Evolutionary conservation across 1,140 invertebrate genomes (phyloP), one percentile per base, ranked within the genome.

Genomic region (Nixonia krombeini): DNA sequence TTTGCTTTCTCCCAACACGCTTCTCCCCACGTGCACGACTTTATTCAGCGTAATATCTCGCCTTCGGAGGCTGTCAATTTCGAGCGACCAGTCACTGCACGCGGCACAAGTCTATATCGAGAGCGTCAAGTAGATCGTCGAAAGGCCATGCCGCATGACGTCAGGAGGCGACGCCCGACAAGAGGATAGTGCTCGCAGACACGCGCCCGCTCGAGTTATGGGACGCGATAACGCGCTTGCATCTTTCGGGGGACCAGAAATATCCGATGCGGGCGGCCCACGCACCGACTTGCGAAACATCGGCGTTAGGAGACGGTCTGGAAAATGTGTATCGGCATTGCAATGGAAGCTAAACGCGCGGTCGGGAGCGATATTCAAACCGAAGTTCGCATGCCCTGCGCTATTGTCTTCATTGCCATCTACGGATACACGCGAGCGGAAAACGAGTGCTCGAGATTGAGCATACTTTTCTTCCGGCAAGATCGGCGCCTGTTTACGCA

Each of bases 1-100:
- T 38, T 31, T 44, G 25, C 47, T 55, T 45, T 37, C 25, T 16
- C 26, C 28, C n/a, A 3, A 6, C 21, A 3, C 21, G 2, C 9
- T 18, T 18, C 28, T 33, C 3, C 6, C 12, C 17, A 53, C 33
- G 31, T 44, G 13, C 44, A 21, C 50, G 18, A 47, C 40, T 69
- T 68, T 66, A 62, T 58, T 71, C 35, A 52, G 26, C 35, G 49
- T 59, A 58, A 29, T 64, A 56, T 78, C 69, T 76, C 66, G n/a
- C 72, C 73, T 73, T 77, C 72, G 72, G 77, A 79, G 50, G 73
- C 74, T 79, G 80, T 81, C 80, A 79, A 79, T 82, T 70, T 35
- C 33, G 29, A 31, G 29, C 29, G 29, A 31, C 8, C 29, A 2
- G 29, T 4, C 8, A 3, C 29, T n/a, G 8, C 8, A 31, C 3